These are phyloP conservation scores for Adrianichthys oophorus DNA, from an alignment of 2,797 vertebrate species.

Conservation along the genomic window DNA sequence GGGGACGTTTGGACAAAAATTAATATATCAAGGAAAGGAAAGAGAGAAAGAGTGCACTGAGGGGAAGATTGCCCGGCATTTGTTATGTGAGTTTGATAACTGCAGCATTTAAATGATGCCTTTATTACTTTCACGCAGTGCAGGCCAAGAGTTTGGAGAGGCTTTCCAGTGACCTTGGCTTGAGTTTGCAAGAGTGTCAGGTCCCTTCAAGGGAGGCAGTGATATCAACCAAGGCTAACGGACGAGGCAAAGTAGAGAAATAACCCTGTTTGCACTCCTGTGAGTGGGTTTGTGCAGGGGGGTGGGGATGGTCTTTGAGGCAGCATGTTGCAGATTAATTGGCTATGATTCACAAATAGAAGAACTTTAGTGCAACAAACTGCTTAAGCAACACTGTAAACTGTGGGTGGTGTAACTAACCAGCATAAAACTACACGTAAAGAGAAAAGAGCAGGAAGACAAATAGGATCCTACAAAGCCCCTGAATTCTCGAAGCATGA, in stretches of 20 bases:
- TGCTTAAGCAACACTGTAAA: conserved; percentile 26
- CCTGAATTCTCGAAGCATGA: too few species aligned
- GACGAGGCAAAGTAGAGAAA: conserved; percentile 30
- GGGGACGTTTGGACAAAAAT: conserved; percentile 83
- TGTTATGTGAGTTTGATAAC: conserved; percentile 70
- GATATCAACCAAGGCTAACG: conserved; percentile 23
- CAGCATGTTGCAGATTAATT: conserved; percentile 55
- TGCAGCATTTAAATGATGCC: conserved; percentile 60
- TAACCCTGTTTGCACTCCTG: conserved; percentile 25
- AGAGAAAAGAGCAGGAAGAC: not conserved
- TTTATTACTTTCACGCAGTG: conserved; percentile 70
- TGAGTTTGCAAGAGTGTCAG: conserved; percentile 52
- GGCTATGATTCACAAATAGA: conserved; percentile 50
- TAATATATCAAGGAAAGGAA: conserved; percentile 74
- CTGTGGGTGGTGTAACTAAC: conserved; percentile 38
- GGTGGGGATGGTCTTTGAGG: conserved; percentile 31
- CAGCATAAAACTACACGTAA: conserved; percentile 24
- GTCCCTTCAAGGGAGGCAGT: conserved; percentile 30
- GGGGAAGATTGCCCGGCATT: conserved; percentile 66
- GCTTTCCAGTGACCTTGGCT: conserved; percentile 71
- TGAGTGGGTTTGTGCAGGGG: conserved; percentile 26
- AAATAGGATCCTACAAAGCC: too few species aligned
- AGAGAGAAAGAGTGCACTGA: conserved; percentile 48
- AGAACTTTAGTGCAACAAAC: conserved; percentile 30
- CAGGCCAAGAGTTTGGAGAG: conserved; percentile 54